Conservation (phyloP, 2,113 vertebrate genomes). For the Barnardius zonarius region DNA sequence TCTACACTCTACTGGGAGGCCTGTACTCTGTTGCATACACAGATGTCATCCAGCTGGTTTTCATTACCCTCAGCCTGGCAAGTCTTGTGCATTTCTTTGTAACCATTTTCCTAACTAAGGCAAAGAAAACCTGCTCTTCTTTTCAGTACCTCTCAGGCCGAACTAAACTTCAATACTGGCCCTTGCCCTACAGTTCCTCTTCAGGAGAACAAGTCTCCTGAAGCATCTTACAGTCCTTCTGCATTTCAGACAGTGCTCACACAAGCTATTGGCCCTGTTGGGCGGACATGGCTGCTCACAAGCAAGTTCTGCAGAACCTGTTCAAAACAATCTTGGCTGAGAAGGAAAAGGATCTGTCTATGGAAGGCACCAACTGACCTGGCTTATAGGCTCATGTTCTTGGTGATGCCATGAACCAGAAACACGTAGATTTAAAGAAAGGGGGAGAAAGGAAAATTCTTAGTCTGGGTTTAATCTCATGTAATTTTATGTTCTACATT, state of each 20-base stretch:
- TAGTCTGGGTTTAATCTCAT: not conserved
- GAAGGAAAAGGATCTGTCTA: not conserved
- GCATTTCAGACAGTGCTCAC: not conserved
- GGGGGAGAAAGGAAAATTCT: not conserved
- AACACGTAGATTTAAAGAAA: not conserved
- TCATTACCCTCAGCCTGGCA: constrained; percentile 82
- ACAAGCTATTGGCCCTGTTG: not conserved
- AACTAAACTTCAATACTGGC: not conserved
- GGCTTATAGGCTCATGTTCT: not conserved
- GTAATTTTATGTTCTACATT: not conserved
- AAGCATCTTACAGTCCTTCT: not conserved
- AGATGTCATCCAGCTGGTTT: constrained; percentile 81
- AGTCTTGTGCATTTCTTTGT: constrained; percentile 33
- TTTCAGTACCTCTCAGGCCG: not conserved
- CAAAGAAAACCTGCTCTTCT: not conserved
- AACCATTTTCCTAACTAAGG: not conserved
- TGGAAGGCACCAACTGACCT: not conserved
- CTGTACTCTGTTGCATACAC: constrained; percentile 87
- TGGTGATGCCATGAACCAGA: not conserved
- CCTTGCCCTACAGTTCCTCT: not conserved
- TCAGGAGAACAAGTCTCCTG: not conserved
- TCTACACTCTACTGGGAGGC: constrained; percentile 84
- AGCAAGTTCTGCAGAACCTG: not conserved
- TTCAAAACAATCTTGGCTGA: not conserved
- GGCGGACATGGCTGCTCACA: not conserved